Evolutionary conservation across 2,888 invertebrate species (phyloP).

Genomic region (Acheta domesticus): DNA sequence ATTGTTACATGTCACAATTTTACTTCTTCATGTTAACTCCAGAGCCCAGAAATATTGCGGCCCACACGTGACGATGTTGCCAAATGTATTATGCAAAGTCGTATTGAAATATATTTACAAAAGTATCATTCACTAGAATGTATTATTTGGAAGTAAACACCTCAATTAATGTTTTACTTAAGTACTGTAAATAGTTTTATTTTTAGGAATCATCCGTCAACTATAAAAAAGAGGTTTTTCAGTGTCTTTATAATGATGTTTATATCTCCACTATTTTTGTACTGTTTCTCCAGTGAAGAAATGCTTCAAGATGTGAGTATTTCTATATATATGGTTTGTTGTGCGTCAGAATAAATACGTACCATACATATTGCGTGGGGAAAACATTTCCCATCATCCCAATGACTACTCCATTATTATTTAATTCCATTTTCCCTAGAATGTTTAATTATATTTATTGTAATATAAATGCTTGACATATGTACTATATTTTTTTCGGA

Average conservation of each 20-base stretch:
- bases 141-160: neutral
- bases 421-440: too few species aligned
- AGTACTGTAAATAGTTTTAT: constrained; percentile 19
- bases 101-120: neutral
- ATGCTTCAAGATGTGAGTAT: constrained; percentile 55
- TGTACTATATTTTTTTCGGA: neutral
- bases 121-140: too few species aligned
- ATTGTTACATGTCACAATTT: neutral
- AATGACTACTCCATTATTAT: too few species aligned
- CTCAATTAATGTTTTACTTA: constrained; percentile 3
- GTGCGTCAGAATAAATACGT: too few species aligned
- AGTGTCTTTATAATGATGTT: constrained; percentile 80
- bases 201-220: constrained; percentile 82
- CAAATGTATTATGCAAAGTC: constrained; percentile 31
- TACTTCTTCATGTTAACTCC: neutral
- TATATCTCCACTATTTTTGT: constrained; percentile 73
- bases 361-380: too few species aligned
- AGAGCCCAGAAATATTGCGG: constrained; percentile 4
- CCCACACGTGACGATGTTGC: constrained; percentile 34
- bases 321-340: too few species aligned
- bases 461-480: too few species aligned
- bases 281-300: constrained; percentile 64
- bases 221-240: constrained; percentile 81
- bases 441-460: too few species aligned
- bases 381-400: too few species aligned